Evolutionary conservation across 1,140 invertebrate species (phyloP), one percentile per base, ranked within the genome.

Genomic region (Pinna nobilis): DNA sequence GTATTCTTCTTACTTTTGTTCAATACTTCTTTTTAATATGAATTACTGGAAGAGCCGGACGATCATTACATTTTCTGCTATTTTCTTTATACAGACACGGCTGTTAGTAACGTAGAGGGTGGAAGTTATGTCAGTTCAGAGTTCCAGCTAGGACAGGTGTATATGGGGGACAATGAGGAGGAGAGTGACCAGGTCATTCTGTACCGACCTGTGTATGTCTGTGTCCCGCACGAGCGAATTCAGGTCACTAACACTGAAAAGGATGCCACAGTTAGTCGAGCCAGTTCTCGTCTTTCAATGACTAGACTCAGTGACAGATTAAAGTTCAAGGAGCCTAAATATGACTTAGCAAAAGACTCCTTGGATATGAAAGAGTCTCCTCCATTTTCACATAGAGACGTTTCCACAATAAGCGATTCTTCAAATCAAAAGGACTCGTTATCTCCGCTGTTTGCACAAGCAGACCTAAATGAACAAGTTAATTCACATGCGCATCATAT

Each of bases 91-190:
- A 18, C 84, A 95, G 94, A 94, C 81, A 90, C 92, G 37, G 93
- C 93, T 11, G 91, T 90, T 59, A 91, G 93, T 23, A 92, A 94
- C 77, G 94, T 95, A 0, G 94, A 95, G 88, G 95, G 94, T 20
- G 94, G 94, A 0, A 92, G 92, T 84, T 95, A 95, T 88, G 93
- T 95, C 35, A 94, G 94, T 23, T 94, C 94, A 0, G 94, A 95
- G 88, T 95, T 95, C 85, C 91, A 94, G 39, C 84, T 95, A 9
- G 94, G 94, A 3, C 93, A 95, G 87, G 94, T 95, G 3, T 95
- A 95, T 85, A 94, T 95, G 86, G 94, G 94, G n/a, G 84, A 85
- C 30, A 81, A 82, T 3, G 76, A 80, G 5, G 82, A 82, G 44
- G 77, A 84, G 23, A 79, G 78, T n/a, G 87, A 86, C 37, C 77